These are phyloP conservation scores for Ibycter americanus DNA, from an alignment of 2,797 vertebrate species.

Conservation along the genomic window DNA sequence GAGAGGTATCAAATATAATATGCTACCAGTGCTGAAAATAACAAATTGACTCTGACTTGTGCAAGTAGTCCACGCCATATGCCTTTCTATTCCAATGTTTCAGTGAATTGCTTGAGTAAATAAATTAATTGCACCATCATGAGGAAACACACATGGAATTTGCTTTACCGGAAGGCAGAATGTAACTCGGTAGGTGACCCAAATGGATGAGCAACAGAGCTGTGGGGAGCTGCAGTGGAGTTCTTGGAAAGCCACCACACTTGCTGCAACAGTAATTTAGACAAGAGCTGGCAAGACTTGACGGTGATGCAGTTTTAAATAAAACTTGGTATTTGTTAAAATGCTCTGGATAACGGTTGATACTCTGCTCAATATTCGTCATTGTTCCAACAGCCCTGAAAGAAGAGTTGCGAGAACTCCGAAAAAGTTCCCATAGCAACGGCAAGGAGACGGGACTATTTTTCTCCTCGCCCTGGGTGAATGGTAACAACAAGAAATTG, in stretches of 20 bases:
- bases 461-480: background rate
- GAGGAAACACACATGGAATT: background rate
- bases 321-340: conserved; percentile 41
- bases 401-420: conserved; percentile 22
- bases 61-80: background rate
- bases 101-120: background rate
- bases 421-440: conserved; percentile 64
- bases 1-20: background rate
- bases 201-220: conserved; percentile 39
- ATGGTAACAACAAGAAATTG: background rate
- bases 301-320: background rate
- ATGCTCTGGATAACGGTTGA: background rate
- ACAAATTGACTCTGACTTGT: conserved; percentile 6
- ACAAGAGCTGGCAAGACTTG: background rate
- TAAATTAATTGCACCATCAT: conserved; percentile 30
- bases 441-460: conserved; percentile 14
- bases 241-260: conserved; percentile 31
- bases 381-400: conserved; percentile 33
- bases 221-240: background rate
- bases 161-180: conserved; percentile 10
- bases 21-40: background rate
- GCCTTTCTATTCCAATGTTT: background rate
- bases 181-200: conserved; percentile 36
- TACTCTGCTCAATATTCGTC: conserved; percentile 1
- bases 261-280: conserved; percentile 10